A percentile compares a stretch with the other conserved stretches of the same genome.
Conservation (phyloP, 2,797 vertebrate species). For the Cryptoprocta ferox region DNA sequence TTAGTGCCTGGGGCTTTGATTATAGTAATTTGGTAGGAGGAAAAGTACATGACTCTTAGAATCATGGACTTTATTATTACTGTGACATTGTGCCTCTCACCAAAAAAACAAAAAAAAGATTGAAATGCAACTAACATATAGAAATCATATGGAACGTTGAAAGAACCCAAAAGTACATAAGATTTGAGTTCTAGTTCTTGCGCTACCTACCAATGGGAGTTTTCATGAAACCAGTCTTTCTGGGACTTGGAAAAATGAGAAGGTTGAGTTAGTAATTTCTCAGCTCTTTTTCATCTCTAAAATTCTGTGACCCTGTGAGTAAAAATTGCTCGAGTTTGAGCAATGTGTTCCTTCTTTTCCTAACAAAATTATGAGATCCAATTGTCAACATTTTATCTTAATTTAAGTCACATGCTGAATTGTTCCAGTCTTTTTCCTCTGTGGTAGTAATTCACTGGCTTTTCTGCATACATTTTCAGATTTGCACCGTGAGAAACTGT, state of each 20-base stretch:
- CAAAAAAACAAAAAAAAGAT: not conserved
- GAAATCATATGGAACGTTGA: not conserved
- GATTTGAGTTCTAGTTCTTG: not conserved
- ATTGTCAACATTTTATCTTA: conserved; percentile 42
- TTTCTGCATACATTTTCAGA: not conserved
- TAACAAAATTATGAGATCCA: not conserved
- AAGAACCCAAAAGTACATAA: not conserved
- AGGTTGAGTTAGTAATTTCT: not conserved
- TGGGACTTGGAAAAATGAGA: not conserved
- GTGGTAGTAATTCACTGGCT: not conserved
- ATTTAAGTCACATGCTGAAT: not conserved
- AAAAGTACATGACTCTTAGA: conserved; percentile 3
- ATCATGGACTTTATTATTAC: not conserved
- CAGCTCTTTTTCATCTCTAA: not conserved
- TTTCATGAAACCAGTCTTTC: not conserved
- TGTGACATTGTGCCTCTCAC: not conserved
- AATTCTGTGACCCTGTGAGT: not conserved
- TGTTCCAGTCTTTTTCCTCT: not conserved
- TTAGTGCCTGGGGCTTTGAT: not conserved
- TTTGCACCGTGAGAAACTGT: conserved; percentile 6
- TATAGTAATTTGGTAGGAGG: conserved; percentile 30
- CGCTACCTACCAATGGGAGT: not conserved
- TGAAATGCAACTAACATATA: not conserved
- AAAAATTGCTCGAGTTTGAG: not conserved
- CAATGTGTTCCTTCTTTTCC: not conserved